Evolutionary conservation across 2,888 invertebrate species (phyloP), one percentile per base, ranked within the genome.

Genomic region (Apeira syringaria): DNA sequence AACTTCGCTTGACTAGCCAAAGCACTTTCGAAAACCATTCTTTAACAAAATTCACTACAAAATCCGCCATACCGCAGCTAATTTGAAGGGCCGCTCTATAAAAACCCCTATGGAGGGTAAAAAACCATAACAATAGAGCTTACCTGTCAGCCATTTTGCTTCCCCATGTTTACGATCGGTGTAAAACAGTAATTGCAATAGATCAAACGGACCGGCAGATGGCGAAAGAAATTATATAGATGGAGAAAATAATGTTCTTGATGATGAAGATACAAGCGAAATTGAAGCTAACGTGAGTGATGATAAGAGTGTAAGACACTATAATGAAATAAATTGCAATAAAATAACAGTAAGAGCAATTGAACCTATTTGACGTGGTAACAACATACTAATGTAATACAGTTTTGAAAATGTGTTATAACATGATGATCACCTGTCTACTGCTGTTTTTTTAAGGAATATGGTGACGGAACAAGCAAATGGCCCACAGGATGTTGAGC

Each of bases 141-240:
- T 84, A 86, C 86, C 85, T 86, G 82, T 62, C 73, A 61, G 68
- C 73, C 73, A 71, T 73, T 69, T 74, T 74, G 76, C 41, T 74
- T 70, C 63, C 65, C 74, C 69, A 61, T 77, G 71, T 85, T 87
- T 83, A 85, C 76, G 78, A 77, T 72, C 68, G 76, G 76, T 71
- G 76, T 84, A 79, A 84, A 86, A 79, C 74, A 71, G 80, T 85
- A 85, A 86, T 86, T 86, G 85, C 77, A 74, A 67, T 69, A 74
- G 79, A 83, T 86, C 85, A 85, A 84, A 82, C 72, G 70, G 33
- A 51, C 82, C 83, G 82, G 64, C 75, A 57, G 62, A 67, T 68
- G 61, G 61, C 42, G 51, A 51, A 64, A 62, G 53, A 65, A 65
- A 65, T 64, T 63, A 61, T 63, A 60, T 51, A 56, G 50, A 55